Evolutionary conservation across 2,797 vertebrate species (phyloP).

Genomic region (Ceryle rudis): DNA sequence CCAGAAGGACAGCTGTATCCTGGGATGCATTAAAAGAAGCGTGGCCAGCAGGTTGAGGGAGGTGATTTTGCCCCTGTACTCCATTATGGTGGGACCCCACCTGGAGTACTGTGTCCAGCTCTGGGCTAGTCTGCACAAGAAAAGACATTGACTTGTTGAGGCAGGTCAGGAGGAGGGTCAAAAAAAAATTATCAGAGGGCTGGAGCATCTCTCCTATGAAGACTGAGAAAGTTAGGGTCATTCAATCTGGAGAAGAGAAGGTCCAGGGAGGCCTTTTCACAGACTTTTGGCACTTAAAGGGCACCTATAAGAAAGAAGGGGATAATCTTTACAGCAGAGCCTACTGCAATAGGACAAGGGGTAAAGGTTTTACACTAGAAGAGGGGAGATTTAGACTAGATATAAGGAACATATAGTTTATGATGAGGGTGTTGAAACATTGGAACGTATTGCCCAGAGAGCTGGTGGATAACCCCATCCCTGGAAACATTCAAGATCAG

Average conservation of each 20-base stretch:
- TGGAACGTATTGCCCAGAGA: background rate
- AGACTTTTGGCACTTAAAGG: background rate
- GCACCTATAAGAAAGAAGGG: background rate
- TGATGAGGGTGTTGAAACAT: too few relatives aligned
- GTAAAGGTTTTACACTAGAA: background rate
- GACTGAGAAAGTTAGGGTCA: background rate
- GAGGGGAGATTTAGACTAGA: too few relatives aligned
- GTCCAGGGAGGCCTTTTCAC: accelerated
- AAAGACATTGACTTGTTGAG: background rate
- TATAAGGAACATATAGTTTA: too few relatives aligned
- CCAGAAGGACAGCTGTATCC: accelerated
- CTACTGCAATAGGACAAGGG: background rate
- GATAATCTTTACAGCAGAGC: background rate
- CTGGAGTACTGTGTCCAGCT: accelerated
- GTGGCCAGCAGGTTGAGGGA: accelerated
- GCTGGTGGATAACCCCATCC: background rate
- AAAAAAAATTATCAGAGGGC: background rate
- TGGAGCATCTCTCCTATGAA: background rate
- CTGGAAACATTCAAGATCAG: background rate
- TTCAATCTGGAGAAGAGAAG: background rate
- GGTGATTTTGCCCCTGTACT: background rate
- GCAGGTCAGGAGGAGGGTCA: accelerated
- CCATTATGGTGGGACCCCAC: accelerated
- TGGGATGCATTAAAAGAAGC: background rate
- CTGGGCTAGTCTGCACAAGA: background rate